Conservation (phyloP, 2,113 vertebrate genomes). For the Hemiprocne comata region DNA sequence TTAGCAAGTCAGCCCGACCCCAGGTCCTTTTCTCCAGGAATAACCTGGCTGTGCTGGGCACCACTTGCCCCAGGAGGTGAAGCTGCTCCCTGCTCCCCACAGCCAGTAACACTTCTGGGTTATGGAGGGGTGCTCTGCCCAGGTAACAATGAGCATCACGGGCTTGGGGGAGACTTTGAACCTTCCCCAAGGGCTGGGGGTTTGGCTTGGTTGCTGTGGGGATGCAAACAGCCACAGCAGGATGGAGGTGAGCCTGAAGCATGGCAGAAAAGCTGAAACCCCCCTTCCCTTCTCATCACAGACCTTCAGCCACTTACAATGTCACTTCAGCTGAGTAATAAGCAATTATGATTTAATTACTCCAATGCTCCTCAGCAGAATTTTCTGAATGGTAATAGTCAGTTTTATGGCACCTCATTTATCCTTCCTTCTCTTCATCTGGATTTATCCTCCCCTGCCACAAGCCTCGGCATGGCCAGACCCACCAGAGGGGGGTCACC, state of each 20-base stretch:
- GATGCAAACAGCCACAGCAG: not conserved
- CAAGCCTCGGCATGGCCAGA: not conserved
- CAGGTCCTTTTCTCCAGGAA: not conserved
- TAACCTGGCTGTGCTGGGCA: not conserved
- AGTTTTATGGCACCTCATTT: constrained; percentile 25
- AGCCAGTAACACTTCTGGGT: too few species aligned
- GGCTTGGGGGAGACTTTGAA: too few species aligned
- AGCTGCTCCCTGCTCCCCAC: not conserved
- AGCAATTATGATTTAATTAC: constrained; percentile 25
- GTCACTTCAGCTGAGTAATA: constrained; percentile 8
- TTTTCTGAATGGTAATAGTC: constrained; percentile 6
- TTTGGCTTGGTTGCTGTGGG: accelerated
- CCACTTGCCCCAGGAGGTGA: accelerated
- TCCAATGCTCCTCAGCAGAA: not conserved
- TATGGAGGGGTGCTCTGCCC: too few species aligned
- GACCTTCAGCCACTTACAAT: constrained; percentile 28
- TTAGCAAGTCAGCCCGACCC: not conserved
- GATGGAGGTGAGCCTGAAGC: accelerated
- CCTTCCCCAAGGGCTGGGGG: too few species aligned
- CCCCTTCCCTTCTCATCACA: not conserved
- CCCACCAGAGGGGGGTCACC: not conserved
- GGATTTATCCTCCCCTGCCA: accelerated
- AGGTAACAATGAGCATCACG: not conserved
- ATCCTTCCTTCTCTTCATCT: not conserved
- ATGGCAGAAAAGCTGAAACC: accelerated